phyloP scores from a whole-genome alignment of 1,140 invertebrate species.

The Brachionus plicatilis region DNA sequence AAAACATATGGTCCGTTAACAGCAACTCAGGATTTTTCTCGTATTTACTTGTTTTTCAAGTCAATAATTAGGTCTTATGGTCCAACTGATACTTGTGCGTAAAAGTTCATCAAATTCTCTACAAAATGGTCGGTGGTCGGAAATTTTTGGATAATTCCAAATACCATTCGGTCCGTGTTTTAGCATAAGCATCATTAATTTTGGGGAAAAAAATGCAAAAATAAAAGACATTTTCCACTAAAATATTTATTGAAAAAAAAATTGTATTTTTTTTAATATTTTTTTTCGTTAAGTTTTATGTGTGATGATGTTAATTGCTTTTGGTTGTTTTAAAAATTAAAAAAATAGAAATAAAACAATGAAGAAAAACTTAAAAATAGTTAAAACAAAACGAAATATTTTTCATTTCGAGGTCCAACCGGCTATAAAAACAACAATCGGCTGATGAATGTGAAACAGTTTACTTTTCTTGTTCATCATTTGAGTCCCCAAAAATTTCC shows the following conservation, averaged over 20 bases:
- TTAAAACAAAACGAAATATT: slow-evolving; percentile 6
- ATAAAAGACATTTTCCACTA: not conserved
- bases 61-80: too few relatives aligned
- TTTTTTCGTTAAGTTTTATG: not conserved
- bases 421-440: slow-evolving; percentile 1
- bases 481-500: not conserved
- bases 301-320: not conserved
- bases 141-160: too few relatives aligned
- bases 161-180: too few relatives aligned
- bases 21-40: too few relatives aligned
- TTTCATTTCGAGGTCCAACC: slow-evolving; percentile 4
- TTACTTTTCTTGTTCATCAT: not conserved
- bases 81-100: too few relatives aligned
- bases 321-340: not conserved
- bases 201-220: not conserved
- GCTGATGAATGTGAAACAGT: not conserved
- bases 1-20: too few relatives aligned
- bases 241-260: slow-evolving; percentile 4
- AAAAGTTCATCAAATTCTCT: too few relatives aligned
- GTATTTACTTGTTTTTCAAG: too few relatives aligned
- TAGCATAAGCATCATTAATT: too few relatives aligned
- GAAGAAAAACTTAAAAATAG: slow-evolving; percentile 2
- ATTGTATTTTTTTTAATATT: not conserved
- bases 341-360: slow-evolving; percentile 9
- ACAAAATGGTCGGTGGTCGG: too few relatives aligned